Conservation (phyloP, 2,888 invertebrate species). For the Baronia brevicornis region DNA sequence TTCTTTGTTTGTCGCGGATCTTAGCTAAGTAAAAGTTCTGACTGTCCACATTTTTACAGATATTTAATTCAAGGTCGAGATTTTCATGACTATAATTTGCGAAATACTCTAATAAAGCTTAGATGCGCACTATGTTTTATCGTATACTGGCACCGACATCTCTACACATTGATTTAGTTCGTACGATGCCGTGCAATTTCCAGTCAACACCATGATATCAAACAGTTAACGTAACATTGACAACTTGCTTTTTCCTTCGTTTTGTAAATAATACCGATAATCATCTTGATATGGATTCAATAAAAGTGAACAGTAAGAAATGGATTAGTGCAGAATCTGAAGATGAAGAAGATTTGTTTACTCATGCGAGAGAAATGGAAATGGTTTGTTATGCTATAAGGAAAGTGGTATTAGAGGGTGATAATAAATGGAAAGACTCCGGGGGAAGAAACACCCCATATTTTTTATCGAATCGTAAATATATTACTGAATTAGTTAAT, state of each 20-base stretch:
- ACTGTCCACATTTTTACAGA: too few relatives aligned
- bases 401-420: conserved; percentile 59
- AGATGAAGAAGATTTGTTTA: conserved; percentile 66
- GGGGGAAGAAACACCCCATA: conserved; percentile 34
- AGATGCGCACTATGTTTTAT: conserved; percentile 30
- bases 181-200: conserved; percentile 38
- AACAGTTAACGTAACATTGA: conserved; percentile 37
- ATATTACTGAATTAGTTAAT: conserved; percentile 67
- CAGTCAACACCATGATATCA: conserved; percentile 49
- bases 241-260: conserved; percentile 19
- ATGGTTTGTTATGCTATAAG: conserved; percentile 61
- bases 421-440: conserved; percentile 65
- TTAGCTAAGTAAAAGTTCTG: too few relatives aligned
- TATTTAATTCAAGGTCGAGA: conserved; percentile 39
- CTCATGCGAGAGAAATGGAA: conserved; percentile 69
- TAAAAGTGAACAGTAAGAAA: conserved; percentile 50
- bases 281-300: conserved; percentile 35
- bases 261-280: conserved; percentile 4
- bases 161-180: conserved; percentile 58
- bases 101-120: conserved; percentile 54
- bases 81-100: conserved; percentile 45
- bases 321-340: conserved; percentile 74
- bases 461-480: conserved; percentile 56
- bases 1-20: too few relatives aligned
- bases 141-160: conserved; percentile 54